Evolutionary conservation across 1,140 invertebrate genomes (phyloP).

Genomic region (Kradibia gibbosae): DNA sequence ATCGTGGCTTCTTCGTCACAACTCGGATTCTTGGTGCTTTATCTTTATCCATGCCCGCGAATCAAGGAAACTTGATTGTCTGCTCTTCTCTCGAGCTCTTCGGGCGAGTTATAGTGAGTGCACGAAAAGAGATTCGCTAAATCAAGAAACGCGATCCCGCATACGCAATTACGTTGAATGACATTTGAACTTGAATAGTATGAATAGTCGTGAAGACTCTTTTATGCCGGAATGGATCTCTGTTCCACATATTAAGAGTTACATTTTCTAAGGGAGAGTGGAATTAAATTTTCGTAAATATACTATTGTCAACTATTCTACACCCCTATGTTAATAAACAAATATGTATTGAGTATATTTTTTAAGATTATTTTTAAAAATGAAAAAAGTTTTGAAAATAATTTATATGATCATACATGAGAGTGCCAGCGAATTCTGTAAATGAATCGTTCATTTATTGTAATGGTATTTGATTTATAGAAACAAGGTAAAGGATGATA

Average conservation of each 20-base stretch:
- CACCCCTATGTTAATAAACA: neutral
- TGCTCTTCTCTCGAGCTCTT: neutral
- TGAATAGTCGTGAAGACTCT: neutral
- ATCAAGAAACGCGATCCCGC: constrained; percentile 41
- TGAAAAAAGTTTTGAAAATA: too few relatives aligned
- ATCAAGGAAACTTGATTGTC: constrained; percentile 31
- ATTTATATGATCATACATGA: too few relatives aligned
- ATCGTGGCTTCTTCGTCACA: neutral
- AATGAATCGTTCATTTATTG: too few relatives aligned
- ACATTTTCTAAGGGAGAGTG: neutral
- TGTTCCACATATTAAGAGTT: constrained; percentile 16
- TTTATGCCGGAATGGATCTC: neutral
- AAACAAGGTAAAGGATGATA: too few relatives aligned
- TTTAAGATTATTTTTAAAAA: too few relatives aligned
- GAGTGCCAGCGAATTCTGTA: too few relatives aligned
- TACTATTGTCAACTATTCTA: neutral
- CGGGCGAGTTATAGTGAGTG: neutral
- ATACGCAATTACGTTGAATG: constrained; percentile 46
- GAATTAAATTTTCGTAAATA: constrained; percentile 2
- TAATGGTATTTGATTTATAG: too few relatives aligned
- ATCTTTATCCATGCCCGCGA: neutral
- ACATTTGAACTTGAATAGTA: constrained; percentile 37
- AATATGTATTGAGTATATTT: too few relatives aligned
- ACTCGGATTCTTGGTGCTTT: constrained; percentile 26
- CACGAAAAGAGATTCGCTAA: constrained; percentile 23